These are phyloP conservation scores for Sebastes melanostomus DNA, from an alignment of 2,797 vertebrate genomes.

Conservation along the genomic window DNA sequence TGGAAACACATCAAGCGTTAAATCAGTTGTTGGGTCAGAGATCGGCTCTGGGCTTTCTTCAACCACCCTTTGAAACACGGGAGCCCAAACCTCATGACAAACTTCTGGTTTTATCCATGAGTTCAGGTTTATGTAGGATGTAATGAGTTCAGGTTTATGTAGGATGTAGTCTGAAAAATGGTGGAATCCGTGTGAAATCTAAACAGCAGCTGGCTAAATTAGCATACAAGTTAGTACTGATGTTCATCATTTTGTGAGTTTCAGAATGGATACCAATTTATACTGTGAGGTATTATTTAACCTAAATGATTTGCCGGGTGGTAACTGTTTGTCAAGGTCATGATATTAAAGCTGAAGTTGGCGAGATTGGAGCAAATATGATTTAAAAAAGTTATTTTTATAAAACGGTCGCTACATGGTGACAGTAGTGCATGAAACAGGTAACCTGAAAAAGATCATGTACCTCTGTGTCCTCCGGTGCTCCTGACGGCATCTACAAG, in stretches of 20 bases:
- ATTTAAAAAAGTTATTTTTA: no score
- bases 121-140: background rate
- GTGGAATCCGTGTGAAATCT: background rate
- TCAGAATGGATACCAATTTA: no score
- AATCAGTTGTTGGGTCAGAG: slow-evolving; percentile 33
- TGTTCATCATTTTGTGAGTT: background rate
- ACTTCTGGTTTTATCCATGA: background rate
- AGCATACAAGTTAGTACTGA: background rate
- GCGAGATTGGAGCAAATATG: no score
- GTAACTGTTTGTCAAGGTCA: background rate
- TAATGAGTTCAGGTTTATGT: background rate
- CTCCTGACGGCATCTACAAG: no score
- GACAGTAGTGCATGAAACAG: no score
- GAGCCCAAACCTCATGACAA: background rate
- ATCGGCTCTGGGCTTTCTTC: slow-evolving; percentile 59
- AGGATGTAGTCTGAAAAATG: background rate
- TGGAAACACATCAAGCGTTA: slow-evolving; percentile 59
- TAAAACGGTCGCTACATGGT: no score
- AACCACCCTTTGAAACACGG: slow-evolving; percentile 37
- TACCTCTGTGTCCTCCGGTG: no score
- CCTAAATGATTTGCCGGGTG: background rate
- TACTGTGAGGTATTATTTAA: background rate
- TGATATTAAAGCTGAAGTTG: background rate
- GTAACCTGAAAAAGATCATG: no score
- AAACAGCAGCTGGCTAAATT: background rate